These are phyloP conservation scores for Cerceris rybyensis DNA, from an alignment of 2,888 invertebrate species.

Conservation along the genomic window DNA sequence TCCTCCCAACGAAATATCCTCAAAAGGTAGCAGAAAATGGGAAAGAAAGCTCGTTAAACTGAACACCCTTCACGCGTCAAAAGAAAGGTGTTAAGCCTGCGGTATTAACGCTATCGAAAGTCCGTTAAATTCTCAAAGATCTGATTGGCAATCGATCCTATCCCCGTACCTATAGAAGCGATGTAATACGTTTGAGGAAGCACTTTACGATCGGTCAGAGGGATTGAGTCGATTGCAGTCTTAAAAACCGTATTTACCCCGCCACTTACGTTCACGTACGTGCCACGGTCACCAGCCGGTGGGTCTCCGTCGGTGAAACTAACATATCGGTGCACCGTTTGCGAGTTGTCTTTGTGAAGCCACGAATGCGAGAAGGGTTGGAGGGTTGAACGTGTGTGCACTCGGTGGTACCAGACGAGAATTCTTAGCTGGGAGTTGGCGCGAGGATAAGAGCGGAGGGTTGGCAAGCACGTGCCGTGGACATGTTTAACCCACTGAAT, in stretches of 20 bases:
- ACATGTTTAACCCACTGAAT: constrained; percentile 54
- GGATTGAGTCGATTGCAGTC: constrained; percentile 48
- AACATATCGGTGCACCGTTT: constrained; percentile 21
- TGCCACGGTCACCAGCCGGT: constrained; percentile 45
- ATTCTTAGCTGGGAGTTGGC: constrained; percentile 45
- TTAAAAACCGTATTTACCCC: constrained; percentile 65
- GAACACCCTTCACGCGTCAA: neutral
- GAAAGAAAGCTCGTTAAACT: too few species aligned
- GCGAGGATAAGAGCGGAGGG: constrained; percentile 27
- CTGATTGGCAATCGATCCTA: neutral
- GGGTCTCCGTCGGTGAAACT: constrained; percentile 22
- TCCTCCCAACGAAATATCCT: too few species aligned
- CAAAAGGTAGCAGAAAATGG: too few species aligned
- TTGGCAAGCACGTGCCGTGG: constrained; percentile 45
- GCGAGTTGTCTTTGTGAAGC: constrained; percentile 16
- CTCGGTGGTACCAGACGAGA: constrained; percentile 37
- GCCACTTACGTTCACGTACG: constrained; percentile 54
- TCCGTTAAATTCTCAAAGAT: constrained; percentile 3
- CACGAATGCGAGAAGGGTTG: constrained; percentile 5
- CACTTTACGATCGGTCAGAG: constrained; percentile 56
- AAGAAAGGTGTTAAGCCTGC: neutral
- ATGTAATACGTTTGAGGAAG: constrained; percentile 55
- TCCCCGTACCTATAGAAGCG: neutral
- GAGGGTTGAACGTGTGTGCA: constrained; percentile 22
- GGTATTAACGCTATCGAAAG: too few species aligned